Evolutionary conservation across 1,140 invertebrate species (phyloP).

Genomic region (Dolichoris vasculosae): DNA sequence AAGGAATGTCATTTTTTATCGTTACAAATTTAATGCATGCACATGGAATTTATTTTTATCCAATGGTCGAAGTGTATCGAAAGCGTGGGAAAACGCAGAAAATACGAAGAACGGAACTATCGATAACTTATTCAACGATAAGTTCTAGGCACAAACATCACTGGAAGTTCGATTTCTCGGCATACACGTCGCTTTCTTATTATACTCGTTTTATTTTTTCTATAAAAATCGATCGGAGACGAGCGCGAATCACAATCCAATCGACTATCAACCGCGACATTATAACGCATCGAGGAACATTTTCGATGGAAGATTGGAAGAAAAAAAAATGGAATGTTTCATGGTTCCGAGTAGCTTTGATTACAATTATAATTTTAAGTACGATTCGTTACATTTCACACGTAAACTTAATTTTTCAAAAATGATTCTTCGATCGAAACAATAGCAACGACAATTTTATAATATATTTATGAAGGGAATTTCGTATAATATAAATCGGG

Average conservation of each 20-base stretch:
- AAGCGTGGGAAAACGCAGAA: background rate
- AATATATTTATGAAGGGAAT: background rate
- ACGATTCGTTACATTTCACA: background rate
- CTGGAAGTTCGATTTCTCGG: background rate
- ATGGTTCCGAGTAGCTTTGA: background rate
- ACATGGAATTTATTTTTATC: background rate
- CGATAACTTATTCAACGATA: constrained; percentile 24
- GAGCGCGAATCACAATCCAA: background rate
- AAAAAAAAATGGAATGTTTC: background rate
- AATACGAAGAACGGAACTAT: constrained; percentile 27
- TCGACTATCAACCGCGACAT: background rate
- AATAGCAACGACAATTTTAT: background rate
- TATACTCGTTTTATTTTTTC: too few relatives aligned
- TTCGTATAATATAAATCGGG: constrained; percentile 3
- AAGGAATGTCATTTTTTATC: constrained; percentile 30
- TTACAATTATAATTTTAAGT: constrained; percentile 22
- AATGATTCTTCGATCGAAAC: constrained; percentile 6
- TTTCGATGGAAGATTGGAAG: background rate
- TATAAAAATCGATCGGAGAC: background rate
- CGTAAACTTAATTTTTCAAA: background rate
- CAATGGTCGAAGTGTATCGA: background rate
- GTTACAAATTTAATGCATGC: constrained; percentile 17
- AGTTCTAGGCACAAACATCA: constrained; percentile 27
- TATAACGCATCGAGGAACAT: background rate
- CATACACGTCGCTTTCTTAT: background rate